These are phyloP conservation scores for Sarcophaga peregrina DNA, from an alignment of 1,140 invertebrate species.

Conservation along the genomic window DNA sequence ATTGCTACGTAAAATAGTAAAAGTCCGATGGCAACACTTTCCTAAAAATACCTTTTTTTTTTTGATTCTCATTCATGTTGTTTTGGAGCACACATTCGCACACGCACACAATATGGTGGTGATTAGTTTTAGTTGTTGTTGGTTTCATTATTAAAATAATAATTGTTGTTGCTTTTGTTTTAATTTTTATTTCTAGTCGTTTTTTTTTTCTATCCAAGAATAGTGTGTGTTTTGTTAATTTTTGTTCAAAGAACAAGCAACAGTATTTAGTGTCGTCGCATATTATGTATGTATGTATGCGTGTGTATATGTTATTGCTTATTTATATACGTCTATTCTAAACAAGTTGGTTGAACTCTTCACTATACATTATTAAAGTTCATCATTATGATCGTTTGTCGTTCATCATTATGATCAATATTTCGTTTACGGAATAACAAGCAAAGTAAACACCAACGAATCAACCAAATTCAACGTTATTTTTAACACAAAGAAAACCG, in stretches of 20 bases:
- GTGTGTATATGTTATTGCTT: neutral
- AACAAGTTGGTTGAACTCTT: conserved; percentile 24
- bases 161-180: too few relatives aligned
- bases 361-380: neutral
- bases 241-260: neutral
- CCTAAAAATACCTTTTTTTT: too few relatives aligned
- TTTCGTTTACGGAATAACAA: conserved; percentile 8
- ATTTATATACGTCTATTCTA: conserved; percentile 21
- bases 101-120: neutral
- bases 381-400: neutral
- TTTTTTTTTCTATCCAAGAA: too few relatives aligned
- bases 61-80: too few relatives aligned
- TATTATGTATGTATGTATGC: too few relatives aligned
- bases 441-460: neutral
- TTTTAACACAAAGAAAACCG: neutral
- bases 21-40: too few relatives aligned
- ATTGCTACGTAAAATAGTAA: too few relatives aligned
- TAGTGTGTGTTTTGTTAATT: neutral
- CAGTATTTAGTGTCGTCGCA: neutral
- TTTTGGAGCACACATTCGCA: too few relatives aligned
- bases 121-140: conserved; percentile 22
- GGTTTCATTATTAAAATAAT: neutral
- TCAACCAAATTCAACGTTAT: neutral
- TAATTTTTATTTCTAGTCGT: too few relatives aligned
- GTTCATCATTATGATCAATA: neutral